Evolutionary conservation across 2,797 vertebrate genomes (phyloP).

Genomic region (Tenualosa ilisha): DNA sequence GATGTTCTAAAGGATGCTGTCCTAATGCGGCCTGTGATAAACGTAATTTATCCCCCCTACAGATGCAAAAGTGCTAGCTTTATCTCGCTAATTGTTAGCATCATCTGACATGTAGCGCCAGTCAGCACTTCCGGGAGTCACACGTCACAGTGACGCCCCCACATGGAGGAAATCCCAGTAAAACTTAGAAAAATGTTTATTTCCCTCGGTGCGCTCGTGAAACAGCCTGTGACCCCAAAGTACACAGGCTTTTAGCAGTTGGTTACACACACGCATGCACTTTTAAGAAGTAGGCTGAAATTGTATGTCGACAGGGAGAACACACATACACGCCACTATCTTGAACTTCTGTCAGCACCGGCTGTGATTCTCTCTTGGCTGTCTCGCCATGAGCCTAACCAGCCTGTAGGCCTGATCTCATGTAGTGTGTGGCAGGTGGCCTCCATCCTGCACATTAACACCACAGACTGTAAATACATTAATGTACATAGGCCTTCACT

Average conservation of each 20-base stretch:
- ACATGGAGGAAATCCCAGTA: conserved; percentile 11
- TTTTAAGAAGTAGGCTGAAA: neutral
- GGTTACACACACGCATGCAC: neutral
- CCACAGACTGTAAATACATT: no score
- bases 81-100: conserved; percentile 1
- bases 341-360: neutral
- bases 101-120: conserved; percentile 11
- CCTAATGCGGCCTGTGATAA: neutral
- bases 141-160: conserved; percentile 1
- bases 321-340: no score
- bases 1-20: neutral
- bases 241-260: neutral
- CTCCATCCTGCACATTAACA: no score
- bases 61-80: neutral
- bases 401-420: no score
- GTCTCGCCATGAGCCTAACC: no score
- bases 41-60: neutral
- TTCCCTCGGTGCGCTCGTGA: neutral
- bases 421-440: no score
- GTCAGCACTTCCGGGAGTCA: conserved; percentile 3
- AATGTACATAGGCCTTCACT: no score
- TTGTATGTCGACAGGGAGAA: neutral
- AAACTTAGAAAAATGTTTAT: neutral
- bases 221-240: neutral
- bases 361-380: no score